phyloP scores from a whole-genome alignment of 2,888 invertebrate genomes.

The Hirtodrosophila confusa region DNA sequence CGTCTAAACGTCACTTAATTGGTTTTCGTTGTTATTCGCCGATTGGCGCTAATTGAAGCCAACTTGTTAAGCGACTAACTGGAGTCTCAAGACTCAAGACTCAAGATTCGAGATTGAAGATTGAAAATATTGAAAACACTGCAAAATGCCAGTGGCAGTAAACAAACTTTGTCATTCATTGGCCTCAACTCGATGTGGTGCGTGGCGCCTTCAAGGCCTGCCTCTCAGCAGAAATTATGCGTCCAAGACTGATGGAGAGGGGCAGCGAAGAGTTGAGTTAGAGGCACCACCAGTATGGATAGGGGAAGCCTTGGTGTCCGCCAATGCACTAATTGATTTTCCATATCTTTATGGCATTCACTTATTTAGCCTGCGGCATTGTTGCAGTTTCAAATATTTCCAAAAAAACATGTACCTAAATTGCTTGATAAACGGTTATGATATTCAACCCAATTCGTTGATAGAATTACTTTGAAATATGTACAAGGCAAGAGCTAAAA shows the following conservation, averaged over 20 bases:
- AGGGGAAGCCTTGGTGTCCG: slow-evolving; percentile 19
- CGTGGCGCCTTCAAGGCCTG: slow-evolving; percentile 48
- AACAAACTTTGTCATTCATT: slow-evolving; percentile 51
- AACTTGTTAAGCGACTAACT: slow-evolving; percentile 64
- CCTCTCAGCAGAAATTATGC: slow-evolving; percentile 7
- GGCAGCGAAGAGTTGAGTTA: slow-evolving; percentile 3
- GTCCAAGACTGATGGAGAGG: slow-evolving; percentile 2
- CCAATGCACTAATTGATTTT: slow-evolving; percentile 64
- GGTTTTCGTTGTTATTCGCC: slow-evolving; percentile 72
- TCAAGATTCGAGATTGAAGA: slow-evolving; percentile 25
- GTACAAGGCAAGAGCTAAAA: not conserved
- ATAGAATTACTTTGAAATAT: slow-evolving; percentile 3
- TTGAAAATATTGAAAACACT: slow-evolving; percentile 9
- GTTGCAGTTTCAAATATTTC: slow-evolving; percentile 20
- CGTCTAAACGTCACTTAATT: slow-evolving; percentile 67
- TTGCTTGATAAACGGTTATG: not conserved
- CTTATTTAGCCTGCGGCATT: slow-evolving; percentile 34
- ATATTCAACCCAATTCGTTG: slow-evolving; percentile 12
- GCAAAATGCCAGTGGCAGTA: slow-evolving; percentile 35
- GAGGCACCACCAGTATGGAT: not conserved
- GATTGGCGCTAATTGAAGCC: slow-evolving; percentile 78
- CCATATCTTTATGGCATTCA: slow-evolving; percentile 48
- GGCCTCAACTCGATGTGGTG: slow-evolving; percentile 11
- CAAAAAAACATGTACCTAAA: not conserved
- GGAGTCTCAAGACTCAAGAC: slow-evolving; percentile 26